Evolutionary conservation across 2,888 invertebrate genomes (phyloP).

Genomic region (Aquatica leii): DNA sequence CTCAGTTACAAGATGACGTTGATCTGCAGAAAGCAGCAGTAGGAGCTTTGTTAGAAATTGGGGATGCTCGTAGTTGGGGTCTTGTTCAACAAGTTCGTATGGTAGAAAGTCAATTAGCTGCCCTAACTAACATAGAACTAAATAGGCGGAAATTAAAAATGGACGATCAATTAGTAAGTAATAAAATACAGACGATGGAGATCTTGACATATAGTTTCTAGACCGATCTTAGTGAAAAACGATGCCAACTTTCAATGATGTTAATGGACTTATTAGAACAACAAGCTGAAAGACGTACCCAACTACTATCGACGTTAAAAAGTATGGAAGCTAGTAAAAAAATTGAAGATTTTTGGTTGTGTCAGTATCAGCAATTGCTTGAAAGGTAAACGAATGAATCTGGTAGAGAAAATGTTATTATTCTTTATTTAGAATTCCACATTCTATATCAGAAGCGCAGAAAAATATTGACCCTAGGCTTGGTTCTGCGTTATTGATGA

Average conservation of each 20-base stretch:
- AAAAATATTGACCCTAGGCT: conserved; percentile 71
- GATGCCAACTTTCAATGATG: conserved; percentile 71
- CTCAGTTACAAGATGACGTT: conserved; percentile 71
- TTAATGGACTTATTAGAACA: conserved; percentile 75
- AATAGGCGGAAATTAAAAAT: conserved; percentile 74
- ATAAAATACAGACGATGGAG: conserved; percentile 6
- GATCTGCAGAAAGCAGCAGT: conserved; percentile 78
- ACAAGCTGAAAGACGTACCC: conserved; percentile 70
- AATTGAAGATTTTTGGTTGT: conserved; percentile 74
- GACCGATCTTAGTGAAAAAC: conserved; percentile 74
- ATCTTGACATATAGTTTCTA: conserved; percentile 47
- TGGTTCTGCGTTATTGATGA: conserved; percentile 73
- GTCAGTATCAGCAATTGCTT: conserved; percentile 83
- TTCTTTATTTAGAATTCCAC: conserved; percentile 62
- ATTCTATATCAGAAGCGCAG: conserved; percentile 68
- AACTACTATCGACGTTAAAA: conserved; percentile 72
- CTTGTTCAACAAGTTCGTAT: conserved; percentile 77
- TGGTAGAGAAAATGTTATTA: background rate
- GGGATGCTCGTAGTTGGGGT: conserved; percentile 79
- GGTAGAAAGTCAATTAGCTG: conserved; percentile 75
- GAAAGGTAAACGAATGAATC: conserved; percentile 61
- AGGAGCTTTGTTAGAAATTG: conserved; percentile 73
- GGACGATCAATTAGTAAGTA: conserved; percentile 70
- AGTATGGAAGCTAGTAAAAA: conserved; percentile 73
- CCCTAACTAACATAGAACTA: conserved; percentile 76